Percentiles rank a stretch among this genome's conserved stretches.
phyloP scores from a whole-genome alignment of 2,113 vertebrate species.

The Archocentrus centrarchus region DNA sequence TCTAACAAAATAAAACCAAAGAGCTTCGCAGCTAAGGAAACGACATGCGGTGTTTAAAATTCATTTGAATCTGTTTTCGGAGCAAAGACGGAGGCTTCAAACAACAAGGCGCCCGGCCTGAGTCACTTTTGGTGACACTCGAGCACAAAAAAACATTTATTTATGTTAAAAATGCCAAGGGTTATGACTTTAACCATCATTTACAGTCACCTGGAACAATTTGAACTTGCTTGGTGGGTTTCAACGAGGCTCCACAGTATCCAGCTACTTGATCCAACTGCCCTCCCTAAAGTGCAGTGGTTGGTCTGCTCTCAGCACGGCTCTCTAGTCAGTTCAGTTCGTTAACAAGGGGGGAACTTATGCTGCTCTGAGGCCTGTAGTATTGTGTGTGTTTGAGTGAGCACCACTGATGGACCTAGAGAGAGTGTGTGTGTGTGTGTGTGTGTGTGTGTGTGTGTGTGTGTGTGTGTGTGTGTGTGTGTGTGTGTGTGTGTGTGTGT shows the following conservation, averaged over 20 bases:
- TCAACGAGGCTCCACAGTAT: slow-evolving; percentile 54
- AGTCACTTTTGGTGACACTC: background rate
- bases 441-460: slow-evolving; percentile 35
- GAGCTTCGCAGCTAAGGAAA: background rate
- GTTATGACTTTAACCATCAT: background rate
- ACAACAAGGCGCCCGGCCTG: background rate
- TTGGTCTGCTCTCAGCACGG: slow-evolving; percentile 43
- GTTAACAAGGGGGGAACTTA: slow-evolving; percentile 52
- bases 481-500: slow-evolving; percentile 35
- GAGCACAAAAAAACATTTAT: slow-evolving; percentile 17
- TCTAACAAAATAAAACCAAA: background rate
- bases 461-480: slow-evolving; percentile 22
- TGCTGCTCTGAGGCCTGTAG: slow-evolving; percentile 37
- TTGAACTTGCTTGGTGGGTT: slow-evolving; percentile 46
- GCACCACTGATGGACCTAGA: slow-evolving; percentile 22
- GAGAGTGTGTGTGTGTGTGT: slow-evolving; percentile 22
- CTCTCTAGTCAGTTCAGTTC: slow-evolving; percentile 46
- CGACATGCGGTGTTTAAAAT: background rate
- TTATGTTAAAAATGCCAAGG: slow-evolving; percentile 27
- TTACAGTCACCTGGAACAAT: slow-evolving; percentile 9
- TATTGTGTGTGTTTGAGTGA: slow-evolving; percentile 37
- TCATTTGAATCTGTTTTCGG: background rate
- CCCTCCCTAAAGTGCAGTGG: slow-evolving; percentile 47
- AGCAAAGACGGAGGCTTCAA: background rate
- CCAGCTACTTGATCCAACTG: slow-evolving; percentile 58